Base-by-base conservation (phyloP, 1,140 invertebrate genomes). In the Lucilia cuprina region DNA sequence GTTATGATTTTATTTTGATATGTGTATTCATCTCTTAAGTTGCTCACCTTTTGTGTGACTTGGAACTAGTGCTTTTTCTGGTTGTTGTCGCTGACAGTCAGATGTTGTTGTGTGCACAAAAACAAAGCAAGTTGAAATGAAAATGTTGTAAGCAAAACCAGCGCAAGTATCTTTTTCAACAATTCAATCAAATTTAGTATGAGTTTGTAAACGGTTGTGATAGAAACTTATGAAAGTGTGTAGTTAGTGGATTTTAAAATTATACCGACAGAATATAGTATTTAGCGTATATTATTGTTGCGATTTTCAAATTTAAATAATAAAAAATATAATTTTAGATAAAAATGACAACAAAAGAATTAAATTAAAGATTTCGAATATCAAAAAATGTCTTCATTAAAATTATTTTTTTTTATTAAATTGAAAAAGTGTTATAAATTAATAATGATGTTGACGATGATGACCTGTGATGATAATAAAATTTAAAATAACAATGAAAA, bases 391-490 rank as follows among this genome's bases (percentile, higher is more conserved):
- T 19, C 65, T 70, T 10, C 19, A 21, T 21, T 70, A 70, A 70
- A 70, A n/a, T 70, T 21, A 70, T 19, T 21, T 70, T 21, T 70
- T 41, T 41, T 25, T 9, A 70, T 70, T 70, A 70, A 70, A 70
- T 70, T 70, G 65, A 19, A 70, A 70, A 70, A 70, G 25, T 70
- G 65, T 70, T 70, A 70, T 70, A 70, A 70, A 70, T 21, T 70
- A 12, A 21, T n/a, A n/a, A 60, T 7, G n/a, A n/a, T 60, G 55
- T 17, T 60, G 14, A 60, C n/a, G 55, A 60, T 70, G n/a, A 70
- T 70, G n/a, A 19, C 65, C n/a, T 12, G 21, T 70, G n/a, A 70
- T 70, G 65, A 70, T 70, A 25, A 70, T 70, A n/a, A 70, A 17
- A n/a, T 60, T n/a, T 60, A 60, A 9, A 70, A 70, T 70, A 70